Evolutionary conservation across 1,140 invertebrate species (phyloP), one percentile per base, ranked within the genome.

Genomic region (Cotesia chilonis): DNA sequence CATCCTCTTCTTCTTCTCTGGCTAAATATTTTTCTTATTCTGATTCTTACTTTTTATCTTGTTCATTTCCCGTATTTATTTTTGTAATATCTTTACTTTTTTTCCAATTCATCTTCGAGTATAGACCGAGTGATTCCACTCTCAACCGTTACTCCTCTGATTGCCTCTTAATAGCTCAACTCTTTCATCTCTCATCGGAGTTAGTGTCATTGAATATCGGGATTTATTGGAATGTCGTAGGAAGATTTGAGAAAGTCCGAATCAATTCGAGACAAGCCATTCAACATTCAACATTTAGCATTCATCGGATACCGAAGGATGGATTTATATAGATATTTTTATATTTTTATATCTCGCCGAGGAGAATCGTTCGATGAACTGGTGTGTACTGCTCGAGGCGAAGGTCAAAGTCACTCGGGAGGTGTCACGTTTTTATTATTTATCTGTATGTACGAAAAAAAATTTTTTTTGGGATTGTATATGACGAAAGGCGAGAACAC

Each of bases 361-460:
- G 71, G 14, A 51, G 12, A 17, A 36, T 17, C 20, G 67, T 17
- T 41, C 59, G 66, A 73, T 55, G 59, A 68, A 73, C 71, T 47
- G 59, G 47, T 10, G 20, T 12, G 17, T 36, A 41, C 47, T 67
- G 70, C 59, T 51, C 65, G 17, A 65, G 28, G 63, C 54, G 65
- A 71, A 71, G 70, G 73, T 75, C 73, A 75, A 74, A 68, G 68
- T 17, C 68, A 77, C 74, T 41, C n/a, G n/a, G 52, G 57, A 71
- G 41, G 35, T 64, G 47, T 37, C 37, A 68, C 68, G 71, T 73
- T 61, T 37, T 37, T 41, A 68, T 75, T 74, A 75, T 77, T 77
- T 77, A 75, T 77, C 70, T 52, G 74, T 71, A 74, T 63, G 28
- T 70, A 68, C 38, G 63, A 38, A 66, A 59, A 35, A 36, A 47